Evolutionary conservation across 2,888 invertebrate genomes (phyloP).

Genomic region (Acleris holmiana): DNA sequence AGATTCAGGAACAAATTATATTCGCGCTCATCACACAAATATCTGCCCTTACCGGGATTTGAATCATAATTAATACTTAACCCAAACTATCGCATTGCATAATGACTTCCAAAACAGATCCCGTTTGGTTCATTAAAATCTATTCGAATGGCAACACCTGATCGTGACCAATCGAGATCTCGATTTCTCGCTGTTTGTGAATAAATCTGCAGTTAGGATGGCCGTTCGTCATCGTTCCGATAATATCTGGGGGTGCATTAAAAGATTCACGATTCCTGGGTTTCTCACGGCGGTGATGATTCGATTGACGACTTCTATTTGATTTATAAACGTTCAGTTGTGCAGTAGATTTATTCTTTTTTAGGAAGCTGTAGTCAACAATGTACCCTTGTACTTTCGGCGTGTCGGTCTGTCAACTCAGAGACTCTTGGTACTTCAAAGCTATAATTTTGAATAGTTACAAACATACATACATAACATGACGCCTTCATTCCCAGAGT

Average conservation of each 20-base stretch:
- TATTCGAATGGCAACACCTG: conserved; percentile 46
- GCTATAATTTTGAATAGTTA: too few relatives aligned
- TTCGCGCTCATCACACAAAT: too few relatives aligned
- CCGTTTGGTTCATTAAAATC: conserved; percentile 30
- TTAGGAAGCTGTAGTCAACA: too few relatives aligned
- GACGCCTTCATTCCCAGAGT: too few relatives aligned
- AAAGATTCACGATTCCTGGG: conserved; percentile 45
- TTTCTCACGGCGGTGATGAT: conserved; percentile 45
- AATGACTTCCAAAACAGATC: conserved; percentile 15
- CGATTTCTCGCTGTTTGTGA: conserved; percentile 66
- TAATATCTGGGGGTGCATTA: conserved; percentile 42
- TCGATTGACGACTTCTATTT: conserved; percentile 22
- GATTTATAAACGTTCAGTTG: not conserved
- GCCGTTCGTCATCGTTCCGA: conserved; percentile 46
- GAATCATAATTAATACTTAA: not conserved
- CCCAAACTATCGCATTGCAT: not conserved
- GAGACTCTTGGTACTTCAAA: too few relatives aligned
- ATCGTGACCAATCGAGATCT: conserved; percentile 66
- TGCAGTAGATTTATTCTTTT: not conserved
- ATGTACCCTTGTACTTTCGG: too few relatives aligned
- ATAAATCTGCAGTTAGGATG: conserved; percentile 59
- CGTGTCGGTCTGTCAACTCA: too few relatives aligned
- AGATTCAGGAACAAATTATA: too few relatives aligned
- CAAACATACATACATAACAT: too few relatives aligned
- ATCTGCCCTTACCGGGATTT: too few relatives aligned